These are phyloP conservation scores for Perithous albicinctus DNA, from an alignment of 2,888 invertebrate species.

Conservation along the genomic window DNA sequence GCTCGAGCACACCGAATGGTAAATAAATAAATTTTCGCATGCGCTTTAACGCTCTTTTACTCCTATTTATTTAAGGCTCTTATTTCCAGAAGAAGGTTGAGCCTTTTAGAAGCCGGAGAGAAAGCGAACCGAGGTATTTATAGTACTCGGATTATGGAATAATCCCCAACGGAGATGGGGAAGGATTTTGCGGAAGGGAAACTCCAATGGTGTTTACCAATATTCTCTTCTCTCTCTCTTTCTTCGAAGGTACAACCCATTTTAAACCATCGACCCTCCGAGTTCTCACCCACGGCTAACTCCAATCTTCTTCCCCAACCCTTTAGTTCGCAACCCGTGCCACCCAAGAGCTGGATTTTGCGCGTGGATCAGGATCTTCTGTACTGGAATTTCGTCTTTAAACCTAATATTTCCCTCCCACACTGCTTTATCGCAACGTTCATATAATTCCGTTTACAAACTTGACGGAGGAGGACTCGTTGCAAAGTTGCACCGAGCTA, in stretches of 20 bases:
- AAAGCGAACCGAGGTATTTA: constrained; percentile 79
- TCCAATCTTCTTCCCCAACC: constrained; percentile 74
- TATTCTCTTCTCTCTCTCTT: constrained; percentile 73
- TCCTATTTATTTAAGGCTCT: constrained; percentile 74
- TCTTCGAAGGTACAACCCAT: constrained; percentile 59
- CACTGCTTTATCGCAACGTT: constrained; percentile 15
- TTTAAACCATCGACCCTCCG: constrained; percentile 46
- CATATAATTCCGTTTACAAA: constrained; percentile 41
- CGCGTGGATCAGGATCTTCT: constrained; percentile 76
- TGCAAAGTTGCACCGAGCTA: neutral
- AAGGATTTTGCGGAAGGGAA: constrained; percentile 68
- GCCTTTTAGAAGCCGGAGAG: constrained; percentile 66
- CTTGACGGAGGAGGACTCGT: constrained; percentile 2
- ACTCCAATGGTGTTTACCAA: constrained; percentile 79
- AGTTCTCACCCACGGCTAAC: constrained; percentile 64
- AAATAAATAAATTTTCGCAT: constrained; percentile 57
- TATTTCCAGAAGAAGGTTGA: constrained; percentile 72
- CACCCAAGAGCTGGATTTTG: constrained; percentile 65
- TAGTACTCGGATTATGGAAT: constrained; percentile 83
- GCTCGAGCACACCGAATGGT: constrained; percentile 34
- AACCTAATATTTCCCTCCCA: constrained; percentile 16
- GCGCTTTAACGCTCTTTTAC: constrained; percentile 53
- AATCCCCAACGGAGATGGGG: constrained; percentile 77
- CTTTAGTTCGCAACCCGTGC: constrained; percentile 2
- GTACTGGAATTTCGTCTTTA: constrained; percentile 66